Conservation (phyloP, 2,113 vertebrate genomes). For the rabbit (Oryctolagus cuniculus) region mOryCun1.1 NC_091437.1:34908001-34908500, state of each 20-base stretch:
- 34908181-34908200: background rate
- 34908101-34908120: background rate
- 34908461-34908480: background rate
- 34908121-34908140: conserved; percentile 9
- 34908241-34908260: background rate
- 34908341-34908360: background rate
- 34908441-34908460: background rate
- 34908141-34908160: background rate
- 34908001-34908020: conserved; percentile 7
- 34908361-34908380: background rate
- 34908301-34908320: background rate
- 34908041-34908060: background rate
- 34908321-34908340: background rate
- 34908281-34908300: background rate
- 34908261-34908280: background rate
- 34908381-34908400: background rate
- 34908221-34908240: background rate
- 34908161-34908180: conserved; percentile 14
- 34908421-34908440: conserved; percentile 28
- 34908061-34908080: background rate
- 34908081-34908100: conserved; percentile 6
- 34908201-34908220: background rate
- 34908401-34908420: background rate
- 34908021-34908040: background rate
- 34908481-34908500: background rate